Evolutionary conservation across 2,113 vertebrate genomes (phyloP).

Genomic region (Macquaria ambigua): DNA sequence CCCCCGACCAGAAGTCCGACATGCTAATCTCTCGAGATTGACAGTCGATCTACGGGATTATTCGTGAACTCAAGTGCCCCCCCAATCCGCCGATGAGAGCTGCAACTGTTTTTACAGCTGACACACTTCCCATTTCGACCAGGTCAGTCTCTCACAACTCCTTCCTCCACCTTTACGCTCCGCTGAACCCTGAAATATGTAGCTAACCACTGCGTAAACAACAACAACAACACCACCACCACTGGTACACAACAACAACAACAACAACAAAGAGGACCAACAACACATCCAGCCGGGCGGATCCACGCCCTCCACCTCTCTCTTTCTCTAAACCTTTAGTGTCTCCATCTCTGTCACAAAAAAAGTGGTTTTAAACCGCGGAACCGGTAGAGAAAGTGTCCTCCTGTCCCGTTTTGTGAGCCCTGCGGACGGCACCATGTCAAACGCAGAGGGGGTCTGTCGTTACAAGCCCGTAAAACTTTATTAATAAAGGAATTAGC

Average conservation of each 20-base stretch:
- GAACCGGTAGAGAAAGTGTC: not conserved
- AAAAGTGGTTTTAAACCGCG: constrained; percentile 23
- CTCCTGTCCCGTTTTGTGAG: constrained; percentile 1
- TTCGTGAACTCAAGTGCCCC: constrained; percentile 69
- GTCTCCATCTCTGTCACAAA: not conserved
- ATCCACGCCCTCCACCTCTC: constrained; percentile 38
- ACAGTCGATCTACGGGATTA: constrained; percentile 22
- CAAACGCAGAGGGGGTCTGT: not conserved
- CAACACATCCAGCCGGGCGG: not conserved
- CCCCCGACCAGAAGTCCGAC: rapidly evolving
- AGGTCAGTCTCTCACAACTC: constrained; percentile 48
- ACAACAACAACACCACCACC: constrained; percentile 26
- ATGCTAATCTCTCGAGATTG: not conserved
- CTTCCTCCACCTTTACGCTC: not conserved
- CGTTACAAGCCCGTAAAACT: constrained; percentile 19
- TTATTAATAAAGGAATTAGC: constrained; percentile 29
- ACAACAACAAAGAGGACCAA: constrained; percentile 16
- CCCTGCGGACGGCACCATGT: constrained; percentile 46
- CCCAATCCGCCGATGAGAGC: constrained; percentile 29
- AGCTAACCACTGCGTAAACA: constrained; percentile 22
- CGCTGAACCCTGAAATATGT: not conserved
- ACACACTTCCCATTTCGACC: constrained; percentile 63
- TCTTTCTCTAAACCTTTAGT: not conserved
- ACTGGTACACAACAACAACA: constrained; percentile 21
- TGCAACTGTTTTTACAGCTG: constrained; percentile 65